These are phyloP conservation scores for Eristalis tenax DNA, from an alignment of 2,888 invertebrate species.

Conservation along the genomic window DNA sequence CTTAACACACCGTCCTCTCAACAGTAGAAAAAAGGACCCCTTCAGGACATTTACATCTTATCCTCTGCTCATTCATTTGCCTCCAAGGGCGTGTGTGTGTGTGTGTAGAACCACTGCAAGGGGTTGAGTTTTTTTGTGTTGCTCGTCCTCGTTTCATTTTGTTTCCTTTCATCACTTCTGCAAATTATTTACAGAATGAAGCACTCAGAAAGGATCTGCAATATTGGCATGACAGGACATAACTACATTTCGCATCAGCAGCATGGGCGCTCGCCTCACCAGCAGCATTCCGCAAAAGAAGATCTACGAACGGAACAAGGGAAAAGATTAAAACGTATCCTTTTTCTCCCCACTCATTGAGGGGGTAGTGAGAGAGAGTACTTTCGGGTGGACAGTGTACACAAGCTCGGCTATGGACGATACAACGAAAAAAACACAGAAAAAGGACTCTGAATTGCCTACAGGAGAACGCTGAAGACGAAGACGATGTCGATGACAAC, in stretches of 20 bases:
- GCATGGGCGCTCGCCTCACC: not conserved
- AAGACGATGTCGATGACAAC: not conserved
- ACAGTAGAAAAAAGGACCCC: not conserved
- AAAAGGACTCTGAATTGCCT: slow-evolving; percentile 34
- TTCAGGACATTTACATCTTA: slow-evolving; percentile 50
- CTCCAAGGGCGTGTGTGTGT: slow-evolving; percentile 9
- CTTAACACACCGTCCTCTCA: not conserved
- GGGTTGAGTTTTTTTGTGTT: not conserved
- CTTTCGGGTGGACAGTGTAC: not conserved
- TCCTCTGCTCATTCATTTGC: slow-evolving; percentile 19
- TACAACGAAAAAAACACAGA: not conserved
- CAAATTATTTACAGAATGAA: slow-evolving; percentile 48
- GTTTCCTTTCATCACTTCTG: slow-evolving; percentile 30
- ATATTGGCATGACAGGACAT: slow-evolving; percentile 52
- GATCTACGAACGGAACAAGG: slow-evolving; percentile 13
- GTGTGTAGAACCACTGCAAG: not conserved
- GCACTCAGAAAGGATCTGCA: slow-evolving; percentile 29
- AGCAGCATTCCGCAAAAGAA: not conserved
- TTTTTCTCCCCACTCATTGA: not conserved
- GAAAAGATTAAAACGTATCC: slow-evolving; percentile 54
- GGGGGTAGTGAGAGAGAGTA: not conserved
- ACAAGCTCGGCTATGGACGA: too few species aligned
- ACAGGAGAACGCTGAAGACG: not conserved
- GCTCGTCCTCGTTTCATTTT: not conserved
- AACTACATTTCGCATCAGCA: slow-evolving; percentile 33